Evolutionary conservation across 1,140 invertebrate species (phyloP), one percentile per base, ranked within the genome.

Genomic region (Drosophila trapezifrons): DNA sequence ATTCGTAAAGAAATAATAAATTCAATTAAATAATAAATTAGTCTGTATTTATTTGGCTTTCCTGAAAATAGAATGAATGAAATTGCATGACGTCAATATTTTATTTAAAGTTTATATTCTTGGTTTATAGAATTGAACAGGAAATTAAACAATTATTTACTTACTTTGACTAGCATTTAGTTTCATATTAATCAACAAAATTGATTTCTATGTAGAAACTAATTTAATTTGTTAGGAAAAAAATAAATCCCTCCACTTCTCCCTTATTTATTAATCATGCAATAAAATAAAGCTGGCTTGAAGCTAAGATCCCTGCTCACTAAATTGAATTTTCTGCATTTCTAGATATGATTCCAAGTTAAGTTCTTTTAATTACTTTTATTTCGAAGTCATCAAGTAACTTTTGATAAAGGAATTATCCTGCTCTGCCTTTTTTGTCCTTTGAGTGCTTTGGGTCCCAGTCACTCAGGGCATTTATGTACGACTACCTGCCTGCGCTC

Each of bases 301-400:
- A 42, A 10, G 37, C 60, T 6, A 17, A 42, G 20, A 13, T 42
- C 10, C 22, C 10, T 12, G 13, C 59, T 17, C 1, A 42, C 15
- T 2, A 59, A 59, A 63, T 63, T 42, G 25, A 63, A 59, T 63
- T 63, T 40, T 0, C 9, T 5, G 37, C 17, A 20, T 20, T 42
- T 38, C 22, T 42, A 13, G 18, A 59, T 60, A 27, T 60, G 7
- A n/a, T 59, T 29, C 37, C 37, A 4, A 9, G 13, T 37, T 45
- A 69, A 66, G 60, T 46, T 52, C 45, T 52, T 66, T 69, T 69
- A 69, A 69, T 69, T 69, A 66, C 46, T 65, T 69, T 69, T 69
- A 66, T 69, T 69, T 52, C 7, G n/a, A 45, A 66, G 65, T 45
- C 60, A 52, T 69, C 20, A 45, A 37, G 62, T 54, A 66, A 69